A percentile compares a stretch with the other conserved stretches of the same genome.
phyloP scores from a whole-genome alignment of 1,140 invertebrate genomes.

The Hylaeus volcanicus region DNA sequence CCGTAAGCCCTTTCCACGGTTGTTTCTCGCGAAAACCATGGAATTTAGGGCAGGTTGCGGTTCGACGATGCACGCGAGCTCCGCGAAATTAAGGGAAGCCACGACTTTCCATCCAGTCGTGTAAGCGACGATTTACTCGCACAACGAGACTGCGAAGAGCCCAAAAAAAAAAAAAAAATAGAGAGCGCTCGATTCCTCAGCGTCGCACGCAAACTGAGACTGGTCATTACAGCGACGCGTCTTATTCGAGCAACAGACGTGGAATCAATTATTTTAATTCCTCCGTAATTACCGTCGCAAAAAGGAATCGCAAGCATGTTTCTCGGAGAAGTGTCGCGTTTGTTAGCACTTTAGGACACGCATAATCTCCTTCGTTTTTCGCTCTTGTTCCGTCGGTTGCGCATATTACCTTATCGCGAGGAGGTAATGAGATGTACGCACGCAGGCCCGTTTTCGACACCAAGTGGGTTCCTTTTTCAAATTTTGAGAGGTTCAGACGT shows the following conservation, averaged over 20 bases:
- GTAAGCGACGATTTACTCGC: constrained; percentile 1
- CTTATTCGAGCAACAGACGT: constrained; percentile 42
- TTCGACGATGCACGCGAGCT: constrained; percentile 62
- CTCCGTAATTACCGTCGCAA: constrained; percentile 17
- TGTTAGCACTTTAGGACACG: constrained; percentile 23
- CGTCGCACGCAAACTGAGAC: constrained; percentile 42
- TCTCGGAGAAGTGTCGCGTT: constrained; percentile 1
- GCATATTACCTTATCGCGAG: not conserved
- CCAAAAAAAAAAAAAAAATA: not conserved
- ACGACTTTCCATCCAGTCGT: constrained; percentile 13
- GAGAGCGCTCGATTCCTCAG: constrained; percentile 17
- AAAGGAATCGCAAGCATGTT: constrained; percentile 2
- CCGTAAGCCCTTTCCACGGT: not conserved
- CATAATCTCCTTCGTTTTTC: not conserved
- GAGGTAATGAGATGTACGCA: not conserved
- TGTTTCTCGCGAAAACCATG: constrained; percentile 28
- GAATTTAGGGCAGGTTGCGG: constrained; percentile 70
- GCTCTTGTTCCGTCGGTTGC: not conserved
- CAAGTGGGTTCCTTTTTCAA: no score
- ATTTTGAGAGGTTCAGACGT: no score
- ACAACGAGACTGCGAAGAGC: constrained; percentile 24
- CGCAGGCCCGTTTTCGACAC: not conserved
- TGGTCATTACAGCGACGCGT: constrained; percentile 48
- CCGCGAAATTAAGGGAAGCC: constrained; percentile 44
- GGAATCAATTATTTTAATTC: constrained; percentile 43